phyloP scores from a whole-genome alignment of 1,140 invertebrate species.

The Camponotus pennsylvanicus region DNA sequence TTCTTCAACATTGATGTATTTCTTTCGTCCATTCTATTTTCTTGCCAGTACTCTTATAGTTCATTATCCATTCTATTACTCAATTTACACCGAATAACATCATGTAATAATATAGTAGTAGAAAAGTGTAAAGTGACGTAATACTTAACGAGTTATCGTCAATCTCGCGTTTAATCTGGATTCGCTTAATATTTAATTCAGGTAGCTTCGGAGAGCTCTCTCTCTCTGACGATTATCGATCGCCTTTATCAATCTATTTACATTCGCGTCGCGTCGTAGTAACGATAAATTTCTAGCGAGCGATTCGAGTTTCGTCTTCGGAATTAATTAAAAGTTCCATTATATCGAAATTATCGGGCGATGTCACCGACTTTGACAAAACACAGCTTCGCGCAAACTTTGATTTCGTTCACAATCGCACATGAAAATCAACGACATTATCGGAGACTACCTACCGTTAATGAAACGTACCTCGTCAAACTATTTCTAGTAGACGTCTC shows the following conservation, averaged over 20 bases:
- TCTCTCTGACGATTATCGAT: not conserved
- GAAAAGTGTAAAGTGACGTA: constrained; percentile 28
- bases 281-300: constrained; percentile 19
- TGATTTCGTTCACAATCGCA: not conserved
- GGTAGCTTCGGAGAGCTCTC: constrained; percentile 12
- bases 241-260: constrained; percentile 33
- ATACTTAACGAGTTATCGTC: constrained; percentile 9
- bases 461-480: constrained; percentile 27
- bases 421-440: constrained; percentile 1
- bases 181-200: constrained; percentile 45
- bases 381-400: not conserved
- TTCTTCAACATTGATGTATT: not conserved
- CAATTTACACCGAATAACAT: not conserved
- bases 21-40: constrained; percentile 18
- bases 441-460: constrained; percentile 39
- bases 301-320: not conserved
- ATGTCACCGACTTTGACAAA: not conserved
- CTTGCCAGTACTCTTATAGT: not conserved
- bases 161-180: constrained; percentile 24
- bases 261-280: not conserved
- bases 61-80: not conserved
- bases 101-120: constrained; percentile 32
- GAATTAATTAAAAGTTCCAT: constrained; percentile 20
- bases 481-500: constrained; percentile 18
- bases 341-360: not conserved